Base-by-base conservation (phyloP, 1,140 invertebrate genomes). In the Ceratosolen solmsi region DNA sequence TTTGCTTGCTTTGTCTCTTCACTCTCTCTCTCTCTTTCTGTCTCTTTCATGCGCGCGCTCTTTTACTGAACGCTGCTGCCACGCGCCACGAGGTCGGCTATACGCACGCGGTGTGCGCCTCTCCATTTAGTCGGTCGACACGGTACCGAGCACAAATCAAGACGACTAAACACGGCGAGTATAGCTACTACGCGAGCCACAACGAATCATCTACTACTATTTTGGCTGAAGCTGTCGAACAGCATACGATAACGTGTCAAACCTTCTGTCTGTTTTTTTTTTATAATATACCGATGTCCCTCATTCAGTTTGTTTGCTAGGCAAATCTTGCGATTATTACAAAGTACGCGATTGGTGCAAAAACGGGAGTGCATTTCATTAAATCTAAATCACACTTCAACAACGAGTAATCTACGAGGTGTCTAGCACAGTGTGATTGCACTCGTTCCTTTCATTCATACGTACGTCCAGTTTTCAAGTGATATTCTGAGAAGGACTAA, bases 121-220 rank as follows among this genome's bases (percentile, higher is more conserved):
- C 75, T 70, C 41, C 80, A 82, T 82, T 82, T 71, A 15, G 73
- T 82, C 73, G 80, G 80, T 71, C 80, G 80, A 82, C 75, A 56
- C 80, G 80, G 74, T 54, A 41, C 75, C 65, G 68, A 82, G 27
- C 73, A 63, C n/a, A 38, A 58, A 25, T 25, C 46, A 30, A n/a
- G 63, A 68, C 9, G 51, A 54, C 51, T 3, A 38, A 36, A 1
- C 22, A 68, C 63, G 33, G 25, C 8, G 63, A 54, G 17, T 15
- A 17, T 17, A 65, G 58, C 33, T 65, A 5, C 33, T 1, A 27
- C 58, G 58, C 30, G 33, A 36, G 3, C 33, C 33, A 38, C 30
- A 20, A 36, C 33, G 27, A n/a, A 7, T 65, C 33, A 17, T n/a
- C 7, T 9, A 60, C 7, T 27, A 54, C 20, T 54, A 13, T 27